Percentiles rank a stretch among this genome's conserved stretches.
Evolutionary conservation across 2,113 vertebrate species (phyloP).

Genomic region (Perca flavescens): DNA sequence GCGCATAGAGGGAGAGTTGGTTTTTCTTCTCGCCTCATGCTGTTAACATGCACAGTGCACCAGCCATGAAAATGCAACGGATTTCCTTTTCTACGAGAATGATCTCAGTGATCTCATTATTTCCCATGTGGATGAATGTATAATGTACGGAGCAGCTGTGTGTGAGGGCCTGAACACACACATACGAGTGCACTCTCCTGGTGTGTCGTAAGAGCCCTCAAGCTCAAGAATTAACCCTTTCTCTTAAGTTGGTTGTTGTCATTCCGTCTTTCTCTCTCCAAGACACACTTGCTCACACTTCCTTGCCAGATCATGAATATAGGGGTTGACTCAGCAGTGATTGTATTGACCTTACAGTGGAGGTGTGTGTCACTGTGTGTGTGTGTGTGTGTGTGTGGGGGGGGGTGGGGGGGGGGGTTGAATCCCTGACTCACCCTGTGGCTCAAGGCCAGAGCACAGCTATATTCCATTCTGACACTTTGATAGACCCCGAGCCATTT

Average conservation of each 20-base stretch:
- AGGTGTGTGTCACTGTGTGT: conserved; percentile 22
- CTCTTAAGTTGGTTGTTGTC: conserved; percentile 1
- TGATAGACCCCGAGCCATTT: conserved; percentile 74
- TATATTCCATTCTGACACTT: conserved; percentile 73
- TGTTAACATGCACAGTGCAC: conserved; percentile 54
- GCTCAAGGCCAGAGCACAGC: conserved; percentile 64
- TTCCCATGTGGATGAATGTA: conserved; percentile 61
- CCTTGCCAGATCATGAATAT: conserved; percentile 18
- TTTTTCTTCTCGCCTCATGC: conserved; percentile 40
- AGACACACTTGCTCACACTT: not conserved
- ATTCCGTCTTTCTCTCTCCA: conserved; percentile 4
- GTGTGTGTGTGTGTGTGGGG: conserved; percentile 21
- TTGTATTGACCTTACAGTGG: conserved; percentile 55
- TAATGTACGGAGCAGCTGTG: conserved; percentile 47
- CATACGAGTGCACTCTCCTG: not conserved
- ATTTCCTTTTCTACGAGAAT: conserved; percentile 55
- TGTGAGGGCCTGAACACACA: conserved; percentile 33
- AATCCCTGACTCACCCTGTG: conserved; percentile 64
- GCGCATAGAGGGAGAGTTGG: conserved; percentile 9
- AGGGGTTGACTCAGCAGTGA: conserved; percentile 55
- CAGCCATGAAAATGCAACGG: conserved; percentile 52
- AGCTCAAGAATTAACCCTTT: conserved; percentile 35
- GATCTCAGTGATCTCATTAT: conserved; percentile 68
- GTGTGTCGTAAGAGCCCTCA: conserved; percentile 22
- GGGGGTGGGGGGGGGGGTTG: conserved; percentile 10